Evolutionary conservation across 2,113 vertebrate species (phyloP).

Genomic region (Ramphastos sulfuratus): DNA sequence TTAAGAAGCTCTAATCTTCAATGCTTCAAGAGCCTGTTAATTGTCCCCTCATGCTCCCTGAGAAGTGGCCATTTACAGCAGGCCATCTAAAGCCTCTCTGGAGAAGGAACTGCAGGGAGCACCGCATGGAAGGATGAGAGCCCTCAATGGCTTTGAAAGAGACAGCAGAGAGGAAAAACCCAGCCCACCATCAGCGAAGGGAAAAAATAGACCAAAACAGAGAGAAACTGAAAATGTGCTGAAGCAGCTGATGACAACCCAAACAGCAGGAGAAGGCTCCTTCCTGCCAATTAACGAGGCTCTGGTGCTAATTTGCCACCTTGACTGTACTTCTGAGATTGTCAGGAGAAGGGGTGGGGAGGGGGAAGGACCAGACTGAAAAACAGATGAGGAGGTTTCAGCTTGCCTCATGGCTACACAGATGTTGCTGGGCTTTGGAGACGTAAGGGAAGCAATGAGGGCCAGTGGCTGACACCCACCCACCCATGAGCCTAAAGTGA

Average conservation of each 20-base stretch:
- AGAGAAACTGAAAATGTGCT: constrained; percentile 42
- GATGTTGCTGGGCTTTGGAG: not conserved
- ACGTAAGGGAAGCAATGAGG: not conserved
- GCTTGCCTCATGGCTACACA: not conserved
- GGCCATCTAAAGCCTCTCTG: not conserved
- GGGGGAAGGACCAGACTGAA: not conserved
- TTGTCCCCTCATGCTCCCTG: not conserved
- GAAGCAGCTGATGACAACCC: constrained; percentile 63
- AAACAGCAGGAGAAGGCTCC: constrained; percentile 70
- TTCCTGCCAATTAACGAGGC: constrained; percentile 72
- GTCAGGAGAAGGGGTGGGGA: constrained; percentile 12
- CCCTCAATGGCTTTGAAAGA: constrained; percentile 22
- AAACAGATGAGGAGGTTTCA: not conserved
- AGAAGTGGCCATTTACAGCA: not conserved
- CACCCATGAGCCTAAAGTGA: not conserved
- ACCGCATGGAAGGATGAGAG: not conserved
- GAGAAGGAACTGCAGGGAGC: not conserved
- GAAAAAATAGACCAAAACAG: not conserved
- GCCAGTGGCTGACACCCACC: not conserved
- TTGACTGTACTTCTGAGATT: constrained; percentile 67
- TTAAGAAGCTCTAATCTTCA: not conserved
- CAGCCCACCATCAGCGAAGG: rapidly evolving
- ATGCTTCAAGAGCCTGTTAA: not conserved
- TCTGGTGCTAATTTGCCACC: constrained; percentile 74
- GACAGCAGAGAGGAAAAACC: not conserved